Base-by-base conservation (phyloP, 2,888 invertebrate species). In the Andrena camellia region DNA sequence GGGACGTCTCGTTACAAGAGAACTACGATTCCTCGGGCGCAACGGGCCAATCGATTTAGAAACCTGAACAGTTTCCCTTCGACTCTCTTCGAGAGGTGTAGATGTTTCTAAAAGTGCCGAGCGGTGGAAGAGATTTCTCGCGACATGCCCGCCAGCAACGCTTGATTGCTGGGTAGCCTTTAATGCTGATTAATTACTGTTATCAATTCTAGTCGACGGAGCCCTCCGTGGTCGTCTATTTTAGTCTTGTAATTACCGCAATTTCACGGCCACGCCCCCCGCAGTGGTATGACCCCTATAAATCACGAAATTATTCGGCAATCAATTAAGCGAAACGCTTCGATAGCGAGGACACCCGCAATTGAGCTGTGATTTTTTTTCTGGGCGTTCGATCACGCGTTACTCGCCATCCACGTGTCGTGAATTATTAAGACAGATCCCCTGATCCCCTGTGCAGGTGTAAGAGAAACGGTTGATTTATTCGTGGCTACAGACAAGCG, bases 161-260 rank as follows among this genome's bases (percentile, higher is more conserved):
- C 35, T 59, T 31, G 54, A 77, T 78, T 23, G 17, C 42, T 10
- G 23, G 8, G 26, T 17, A 62, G 48, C 33, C 29, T 78, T 62
- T 62, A 80, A 71, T 4, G n/a, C 31, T 71, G 80, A 81, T 67
- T 79, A 79, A 81, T 79, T 13, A 13, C 10, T 7, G 29, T 35
- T 62, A 67, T 81, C 48, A 79, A 54, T 81, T 57, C 48, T 1
- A 54, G 54, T 31, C 31, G 8, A 59, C 54, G n/a, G 50, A 64
- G 13, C 8, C 29, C 8, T 6, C 26, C 31, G n/a, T 33, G 26
- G 17, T 29, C 6, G 20, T 48, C 26, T 33, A 10, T 62, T 57
- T 33, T 4, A 67, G 23, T 20, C 66, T 20, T 48, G 3, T 57
- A 72, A 67, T 79, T 71, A 57, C 52, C 8, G 26, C 54, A 35